Conservation (phyloP, 2,113 vertebrate species). For the Poeciliopsis turrubarensis region DNA sequence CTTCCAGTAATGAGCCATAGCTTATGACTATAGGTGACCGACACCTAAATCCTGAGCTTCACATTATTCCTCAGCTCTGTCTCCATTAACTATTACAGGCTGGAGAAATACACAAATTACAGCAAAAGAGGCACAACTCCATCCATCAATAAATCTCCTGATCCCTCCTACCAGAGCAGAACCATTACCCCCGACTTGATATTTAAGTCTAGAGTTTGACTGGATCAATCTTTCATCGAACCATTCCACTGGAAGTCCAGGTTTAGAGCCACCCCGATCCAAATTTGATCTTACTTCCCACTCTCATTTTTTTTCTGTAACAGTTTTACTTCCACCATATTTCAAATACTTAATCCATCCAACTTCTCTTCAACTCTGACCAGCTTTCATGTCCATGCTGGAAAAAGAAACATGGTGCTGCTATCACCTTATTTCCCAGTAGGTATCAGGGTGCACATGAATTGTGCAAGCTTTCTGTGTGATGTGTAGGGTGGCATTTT, state of each 20-base stretch:
- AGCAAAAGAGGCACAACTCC: too few relatives aligned
- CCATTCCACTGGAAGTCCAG: neutral
- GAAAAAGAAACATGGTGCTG: neutral
- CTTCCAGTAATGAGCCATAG: neutral
- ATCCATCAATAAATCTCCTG: neutral
- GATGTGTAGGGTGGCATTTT: neutral
- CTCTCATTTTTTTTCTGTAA: neutral
- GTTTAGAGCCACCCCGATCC: too few relatives aligned
- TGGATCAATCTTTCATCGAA: neutral
- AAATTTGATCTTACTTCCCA: neutral
- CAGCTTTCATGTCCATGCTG: neutral
- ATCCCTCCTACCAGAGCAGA: neutral
- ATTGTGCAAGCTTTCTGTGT: neutral
- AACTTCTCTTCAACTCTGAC: too few relatives aligned
- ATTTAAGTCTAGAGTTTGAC: neutral
- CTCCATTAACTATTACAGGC: neutral
- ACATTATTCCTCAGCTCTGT: neutral
- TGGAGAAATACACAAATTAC: too few relatives aligned
- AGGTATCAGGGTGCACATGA: too few relatives aligned
- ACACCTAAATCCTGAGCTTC: neutral
- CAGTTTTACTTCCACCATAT: neutral
- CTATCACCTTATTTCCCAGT: neutral
- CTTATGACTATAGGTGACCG: neutral
- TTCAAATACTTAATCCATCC: too few relatives aligned
- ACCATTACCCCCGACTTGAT: neutral